Evolutionary conservation across 2,888 invertebrate species (phyloP), one percentile per base, ranked within the genome.

Genomic region (Coleophora flavipennella): DNA sequence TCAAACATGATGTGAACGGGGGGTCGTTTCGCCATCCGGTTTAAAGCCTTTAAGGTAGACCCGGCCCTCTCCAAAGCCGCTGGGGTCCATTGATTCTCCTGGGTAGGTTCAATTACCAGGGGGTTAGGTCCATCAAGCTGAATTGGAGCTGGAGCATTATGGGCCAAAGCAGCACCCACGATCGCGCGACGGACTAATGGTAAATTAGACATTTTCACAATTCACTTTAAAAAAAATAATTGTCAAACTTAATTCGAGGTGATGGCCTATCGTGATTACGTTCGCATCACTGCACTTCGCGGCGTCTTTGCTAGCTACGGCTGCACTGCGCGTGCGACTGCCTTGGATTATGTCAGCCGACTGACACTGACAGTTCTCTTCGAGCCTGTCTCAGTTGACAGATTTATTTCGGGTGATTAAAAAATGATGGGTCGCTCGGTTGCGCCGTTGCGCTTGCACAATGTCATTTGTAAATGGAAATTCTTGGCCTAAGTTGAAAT

Each of bases 1-100:
- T 88, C 86, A 57, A 89, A 89, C 33, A 87, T 67, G 33, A 89
- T 79, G 52, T 89, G 83, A 3, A 89, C 85, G 0, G 87, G 86
- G 3, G 88, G 87, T 45, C 87, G 66, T 51, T 87, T 88, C 0
- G 88, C 86, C 75, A 87, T 85, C 13, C 83, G 83, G 45, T 86
- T 86, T 12, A 87, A 54, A 6, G 86, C 86, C 43, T 85, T 85
- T 42, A 86, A 59, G 4, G 86, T 81, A 0, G 80, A 79, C 13
- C 85, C 79, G 33, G 86, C 83, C 45, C 84, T 60, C 53, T 85
- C 85, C 45, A 84, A 62, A 2, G 84, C 83, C 13, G 84, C 83
- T 0, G 83, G 81, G 3, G 83, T 81, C 84, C 83, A 84, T 27
- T 81, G 63, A 49, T 64, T 67, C 55, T 79, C 71, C 49, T 70